phyloP scores from a whole-genome alignment of 2,113 vertebrate species.

The Clarias macrocephalus region DNA sequence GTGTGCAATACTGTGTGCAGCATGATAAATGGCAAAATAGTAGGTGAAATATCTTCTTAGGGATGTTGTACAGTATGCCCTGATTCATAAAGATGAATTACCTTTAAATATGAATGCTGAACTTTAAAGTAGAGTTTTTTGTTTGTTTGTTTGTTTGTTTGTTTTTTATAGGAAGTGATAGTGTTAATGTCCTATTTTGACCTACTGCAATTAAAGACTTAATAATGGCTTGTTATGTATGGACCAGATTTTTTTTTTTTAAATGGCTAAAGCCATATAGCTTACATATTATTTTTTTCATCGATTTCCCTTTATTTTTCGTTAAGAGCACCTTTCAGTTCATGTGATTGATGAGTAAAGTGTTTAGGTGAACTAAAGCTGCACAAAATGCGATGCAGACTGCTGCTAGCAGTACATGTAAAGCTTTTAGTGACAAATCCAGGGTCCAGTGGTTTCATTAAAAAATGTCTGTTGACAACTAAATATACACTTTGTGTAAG shows the following conservation, averaged over 20 bases:
- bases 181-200: background rate
- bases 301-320: background rate
- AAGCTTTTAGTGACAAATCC: slow-evolving; percentile 13
- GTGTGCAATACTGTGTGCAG: background rate
- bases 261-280: background rate
- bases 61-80: background rate
- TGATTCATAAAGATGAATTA: background rate
- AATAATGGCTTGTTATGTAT: background rate
- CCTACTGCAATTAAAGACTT: background rate
- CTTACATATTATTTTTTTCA: background rate
- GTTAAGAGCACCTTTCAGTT: background rate
- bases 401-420: background rate
- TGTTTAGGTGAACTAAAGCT: background rate
- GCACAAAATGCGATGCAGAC: background rate
- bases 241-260: background rate
- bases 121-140: background rate
- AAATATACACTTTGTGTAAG: background rate
- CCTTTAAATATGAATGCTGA: background rate
- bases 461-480: background rate
- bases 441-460: slow-evolving; percentile 3
- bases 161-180: background rate
- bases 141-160: too few relatives aligned
- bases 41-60: background rate
- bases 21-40: background rate
- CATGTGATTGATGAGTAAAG: background rate